Conservation (phyloP, 2,888 invertebrate genomes). For the Tetragonisca angustula region DNA sequence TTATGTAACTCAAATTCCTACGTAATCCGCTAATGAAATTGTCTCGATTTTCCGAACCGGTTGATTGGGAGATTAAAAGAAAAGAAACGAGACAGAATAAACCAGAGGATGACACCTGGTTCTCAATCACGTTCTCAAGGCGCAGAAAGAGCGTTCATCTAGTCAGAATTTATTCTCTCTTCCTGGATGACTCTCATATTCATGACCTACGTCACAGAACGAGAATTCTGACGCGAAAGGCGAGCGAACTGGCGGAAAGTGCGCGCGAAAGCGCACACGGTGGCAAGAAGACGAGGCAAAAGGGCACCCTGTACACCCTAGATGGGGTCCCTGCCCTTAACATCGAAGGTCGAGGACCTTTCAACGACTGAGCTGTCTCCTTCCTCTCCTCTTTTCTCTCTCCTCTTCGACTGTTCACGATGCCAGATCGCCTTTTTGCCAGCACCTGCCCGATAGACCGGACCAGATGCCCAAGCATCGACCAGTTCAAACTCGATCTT, state of each 20-base stretch:
- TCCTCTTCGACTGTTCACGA: slow-evolving; percentile 23
- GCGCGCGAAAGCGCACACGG: slow-evolving; percentile 20
- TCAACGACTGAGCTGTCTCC: slow-evolving; percentile 62
- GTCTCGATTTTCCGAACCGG: too few species aligned
- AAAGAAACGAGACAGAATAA: neutral
- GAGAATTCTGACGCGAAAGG: slow-evolving; percentile 1
- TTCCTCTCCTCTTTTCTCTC: slow-evolving; percentile 23
- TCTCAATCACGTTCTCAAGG: neutral
- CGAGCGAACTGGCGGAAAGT: neutral
- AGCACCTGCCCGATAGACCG: slow-evolving; percentile 68
- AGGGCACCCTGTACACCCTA: slow-evolving; percentile 59
- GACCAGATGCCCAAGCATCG: slow-evolving; percentile 65
- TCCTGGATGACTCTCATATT: neutral
- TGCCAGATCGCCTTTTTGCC: slow-evolving; percentile 66
- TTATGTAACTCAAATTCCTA: too few species aligned
- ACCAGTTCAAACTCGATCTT: slow-evolving; percentile 36
- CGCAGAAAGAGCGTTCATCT: neutral
- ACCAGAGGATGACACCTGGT: neutral
- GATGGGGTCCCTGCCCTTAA: slow-evolving; percentile 76
- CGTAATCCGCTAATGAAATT: too few species aligned
- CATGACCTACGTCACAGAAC: slow-evolving; percentile 45
- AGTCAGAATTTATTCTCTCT: neutral
- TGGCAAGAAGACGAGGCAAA: slow-evolving; percentile 43
- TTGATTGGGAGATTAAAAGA: too few species aligned
- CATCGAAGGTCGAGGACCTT: slow-evolving; percentile 78